Evolutionary conservation across 2,113 vertebrate genomes (phyloP), one percentile per base, ranked within the genome.

Genomic region (Cebidichthys violaceus): DNA sequence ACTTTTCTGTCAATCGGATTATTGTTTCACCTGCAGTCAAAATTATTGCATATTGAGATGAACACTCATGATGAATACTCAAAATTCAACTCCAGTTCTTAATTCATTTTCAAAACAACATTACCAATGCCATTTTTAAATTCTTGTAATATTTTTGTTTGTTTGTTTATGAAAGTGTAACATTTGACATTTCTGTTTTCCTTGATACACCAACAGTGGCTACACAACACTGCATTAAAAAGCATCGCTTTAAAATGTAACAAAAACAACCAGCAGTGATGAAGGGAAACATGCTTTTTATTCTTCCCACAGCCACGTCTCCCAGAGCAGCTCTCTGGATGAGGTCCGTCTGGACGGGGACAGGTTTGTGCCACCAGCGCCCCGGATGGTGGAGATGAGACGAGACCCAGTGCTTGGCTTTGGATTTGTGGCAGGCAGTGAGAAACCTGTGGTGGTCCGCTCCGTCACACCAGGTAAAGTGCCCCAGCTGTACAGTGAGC

Each of bases 341-440:
- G 97, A 99, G 92, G 96, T 97, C 84, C 96, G 96, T 84, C 94
- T 98, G 83, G 97, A 98, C 77, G 96, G 95, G 92, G 97, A 97
- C 94, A 97, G 95, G 93, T 95, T 98, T 92, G 96, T 96, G 86
- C 96, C 97, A 92, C 97, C 98, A 64, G 75, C 96, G 24, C 97
- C 97, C 61, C 95, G 98, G 88, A 99, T 96, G 92, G 96, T 99
- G 93, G 98, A 99, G 92, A 99, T 99, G 98, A 96, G 97, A 94
- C 97, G 98, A 87, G 98, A 99, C 93, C 98, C 98, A 11, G 97
- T 99, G 69, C 95, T 99, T 86, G 98, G 98, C 87, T 99, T 99
- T 88, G 98, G 98, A 85, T 99, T 99, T 67, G 98, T 99, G 93
- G 98, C 98, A 78, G 98, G 98, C 88, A 99, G 98, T 93, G 98